These are phyloP conservation scores for Silurus asotus DNA, from an alignment of 2,113 vertebrate species.

Conservation along the genomic window DNA sequence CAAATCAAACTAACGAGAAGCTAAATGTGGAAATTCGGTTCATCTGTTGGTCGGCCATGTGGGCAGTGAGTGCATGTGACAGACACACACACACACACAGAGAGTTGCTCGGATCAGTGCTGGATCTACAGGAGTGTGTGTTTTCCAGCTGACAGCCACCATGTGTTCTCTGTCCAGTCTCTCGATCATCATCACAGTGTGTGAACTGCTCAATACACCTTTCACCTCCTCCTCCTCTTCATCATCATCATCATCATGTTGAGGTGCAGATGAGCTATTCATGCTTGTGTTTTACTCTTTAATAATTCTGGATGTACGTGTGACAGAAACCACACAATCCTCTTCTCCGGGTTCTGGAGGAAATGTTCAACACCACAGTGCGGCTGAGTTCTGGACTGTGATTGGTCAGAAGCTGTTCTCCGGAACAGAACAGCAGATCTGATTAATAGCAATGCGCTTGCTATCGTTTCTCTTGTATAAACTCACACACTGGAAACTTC, in stretches of 20 bases:
- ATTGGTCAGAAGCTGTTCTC: neutral
- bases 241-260: neutral
- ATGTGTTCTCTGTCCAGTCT: conserved; percentile 18
- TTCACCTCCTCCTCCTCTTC: neutral
- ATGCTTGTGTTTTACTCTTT: neutral
- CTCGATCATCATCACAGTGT: neutral
- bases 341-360: neutral
- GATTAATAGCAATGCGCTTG: neutral
- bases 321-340: neutral
- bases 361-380: neutral
- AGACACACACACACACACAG: conserved; percentile 1
- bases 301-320: neutral
- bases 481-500: neutral
- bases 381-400: neutral
- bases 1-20: conserved; percentile 23
- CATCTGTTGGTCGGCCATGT: neutral
- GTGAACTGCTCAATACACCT: neutral
- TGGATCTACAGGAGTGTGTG: conserved; percentile 2
- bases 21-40: conserved; percentile 12
- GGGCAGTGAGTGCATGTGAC: neutral
- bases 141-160: conserved; percentile 14
- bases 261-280: neutral
- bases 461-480: neutral
- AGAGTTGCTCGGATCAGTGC: conserved; percentile 2
- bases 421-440: neutral